Conservation (phyloP, 53 echinoderm and acorn worm species). For the Apostichopus leukothele region DNA sequence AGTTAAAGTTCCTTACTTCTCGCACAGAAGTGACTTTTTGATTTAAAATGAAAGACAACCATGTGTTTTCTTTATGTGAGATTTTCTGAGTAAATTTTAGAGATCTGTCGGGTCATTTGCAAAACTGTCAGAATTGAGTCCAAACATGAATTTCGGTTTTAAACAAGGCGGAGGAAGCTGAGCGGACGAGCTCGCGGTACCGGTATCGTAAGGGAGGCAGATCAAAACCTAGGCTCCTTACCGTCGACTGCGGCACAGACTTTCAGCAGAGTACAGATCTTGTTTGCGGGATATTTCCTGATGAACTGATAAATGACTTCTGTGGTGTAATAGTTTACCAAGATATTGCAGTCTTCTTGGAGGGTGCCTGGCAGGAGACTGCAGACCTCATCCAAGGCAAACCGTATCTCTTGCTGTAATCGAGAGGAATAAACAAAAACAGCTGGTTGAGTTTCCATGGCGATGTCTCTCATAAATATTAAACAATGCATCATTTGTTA, state of each 20-base stretch:
- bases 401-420: slow-evolving; percentile 58
- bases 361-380: slow-evolving; percentile 39
- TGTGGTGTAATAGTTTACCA: slow-evolving; percentile 51
- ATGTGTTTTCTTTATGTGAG: background rate
- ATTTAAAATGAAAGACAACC: too few relatives aligned
- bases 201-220: background rate
- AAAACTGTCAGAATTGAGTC: background rate
- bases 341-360: slow-evolving; percentile 49
- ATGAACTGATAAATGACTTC: slow-evolving; percentile 45
- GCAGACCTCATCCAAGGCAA: slow-evolving; percentile 67
- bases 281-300: slow-evolving; percentile 18
- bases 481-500: too few relatives aligned
- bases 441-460: too few relatives aligned
- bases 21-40: too few relatives aligned
- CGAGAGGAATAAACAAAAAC: too few relatives aligned
- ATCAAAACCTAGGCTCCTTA: background rate
- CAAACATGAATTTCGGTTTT: too few relatives aligned
- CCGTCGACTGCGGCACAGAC: slow-evolving; percentile 10
- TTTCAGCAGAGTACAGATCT: slow-evolving; percentile 36
- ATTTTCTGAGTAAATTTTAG: background rate
- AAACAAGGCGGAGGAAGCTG: too few relatives aligned
- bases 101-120: background rate
- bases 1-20: too few relatives aligned
- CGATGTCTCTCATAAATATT: too few relatives aligned
- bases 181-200: too few relatives aligned